Evolutionary conservation across 2,113 vertebrate genomes (phyloP).

Genomic region (Sander vitreus): DNA sequence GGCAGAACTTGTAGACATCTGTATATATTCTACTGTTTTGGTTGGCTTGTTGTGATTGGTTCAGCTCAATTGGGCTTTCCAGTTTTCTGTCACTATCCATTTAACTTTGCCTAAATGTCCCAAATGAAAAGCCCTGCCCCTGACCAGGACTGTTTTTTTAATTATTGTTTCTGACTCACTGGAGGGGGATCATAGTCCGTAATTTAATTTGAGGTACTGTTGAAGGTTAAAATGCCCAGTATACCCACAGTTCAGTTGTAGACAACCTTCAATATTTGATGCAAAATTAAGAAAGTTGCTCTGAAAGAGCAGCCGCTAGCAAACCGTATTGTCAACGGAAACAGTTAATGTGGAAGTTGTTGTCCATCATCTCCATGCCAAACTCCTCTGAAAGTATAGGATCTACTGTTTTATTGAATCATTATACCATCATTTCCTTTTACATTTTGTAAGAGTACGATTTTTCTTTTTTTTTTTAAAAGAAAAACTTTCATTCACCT

Average conservation of each 20-base stretch:
- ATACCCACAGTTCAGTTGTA: not conserved
- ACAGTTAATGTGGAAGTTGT: not conserved
- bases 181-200: not conserved
- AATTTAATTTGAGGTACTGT: not conserved
- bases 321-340: not conserved
- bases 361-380: no score
- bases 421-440: no score
- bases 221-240: not conserved
- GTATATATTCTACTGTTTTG: conserved; percentile 13
- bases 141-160: not conserved
- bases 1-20: not conserved
- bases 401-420: no score
- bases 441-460: no score
- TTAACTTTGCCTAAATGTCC: not conserved
- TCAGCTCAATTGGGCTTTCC: not conserved
- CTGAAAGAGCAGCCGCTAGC: not conserved
- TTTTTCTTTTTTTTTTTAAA: no score
- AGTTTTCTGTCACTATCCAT: not conserved
- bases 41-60: not conserved
- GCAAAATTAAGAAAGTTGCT: not conserved
- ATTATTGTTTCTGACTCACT: not conserved
- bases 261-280: not conserved
- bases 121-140: not conserved
- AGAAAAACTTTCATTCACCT: no score
- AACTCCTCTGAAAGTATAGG: no score